phyloP scores from a whole-genome alignment of 2,888 invertebrate species.

The Hemicrepidius hirtus region DNA sequence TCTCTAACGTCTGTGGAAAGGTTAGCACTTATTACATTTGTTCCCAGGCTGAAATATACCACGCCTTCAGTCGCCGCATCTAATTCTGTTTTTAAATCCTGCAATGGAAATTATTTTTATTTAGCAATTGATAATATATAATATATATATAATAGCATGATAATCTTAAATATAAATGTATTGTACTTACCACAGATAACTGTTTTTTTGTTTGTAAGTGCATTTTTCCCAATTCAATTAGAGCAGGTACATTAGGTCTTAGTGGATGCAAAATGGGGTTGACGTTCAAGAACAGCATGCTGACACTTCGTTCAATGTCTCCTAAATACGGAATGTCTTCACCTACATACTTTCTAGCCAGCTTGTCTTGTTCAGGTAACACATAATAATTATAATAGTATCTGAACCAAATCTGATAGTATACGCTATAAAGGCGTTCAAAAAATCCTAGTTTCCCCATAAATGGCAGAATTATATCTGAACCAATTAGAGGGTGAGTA shows the following conservation, averaged over 20 bases:
- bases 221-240: constrained; percentile 63
- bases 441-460: constrained; percentile 32
- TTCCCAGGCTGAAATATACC: constrained; percentile 36
- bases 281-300: constrained; percentile 63
- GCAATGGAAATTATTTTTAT: no score
- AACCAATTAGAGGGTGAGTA: constrained; percentile 59
- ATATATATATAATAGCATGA: neutral
- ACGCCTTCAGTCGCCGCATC: constrained; percentile 66
- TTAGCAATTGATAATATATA: neutral
- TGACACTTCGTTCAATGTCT: constrained; percentile 65
- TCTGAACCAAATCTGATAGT: constrained; percentile 60
- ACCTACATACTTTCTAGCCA: constrained; percentile 62
- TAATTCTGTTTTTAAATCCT: constrained; percentile 62
- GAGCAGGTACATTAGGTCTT: constrained; percentile 64
- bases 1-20: constrained; percentile 1
- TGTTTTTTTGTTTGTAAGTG: constrained; percentile 62
- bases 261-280: constrained; percentile 64
- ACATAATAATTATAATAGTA: constrained; percentile 58
- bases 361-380: constrained; percentile 59
- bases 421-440: constrained; percentile 57
- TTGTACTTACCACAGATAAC: constrained; percentile 62
- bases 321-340: constrained; percentile 63
- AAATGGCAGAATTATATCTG: constrained; percentile 54
- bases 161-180: no score
- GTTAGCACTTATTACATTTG: constrained; percentile 31